Percentiles rank a stretch among this genome's conserved stretches.
These are phyloP conservation scores for Sclerurus mexicanus DNA, from an alignment of 2,113 vertebrate species.

Conservation along the genomic window DNA sequence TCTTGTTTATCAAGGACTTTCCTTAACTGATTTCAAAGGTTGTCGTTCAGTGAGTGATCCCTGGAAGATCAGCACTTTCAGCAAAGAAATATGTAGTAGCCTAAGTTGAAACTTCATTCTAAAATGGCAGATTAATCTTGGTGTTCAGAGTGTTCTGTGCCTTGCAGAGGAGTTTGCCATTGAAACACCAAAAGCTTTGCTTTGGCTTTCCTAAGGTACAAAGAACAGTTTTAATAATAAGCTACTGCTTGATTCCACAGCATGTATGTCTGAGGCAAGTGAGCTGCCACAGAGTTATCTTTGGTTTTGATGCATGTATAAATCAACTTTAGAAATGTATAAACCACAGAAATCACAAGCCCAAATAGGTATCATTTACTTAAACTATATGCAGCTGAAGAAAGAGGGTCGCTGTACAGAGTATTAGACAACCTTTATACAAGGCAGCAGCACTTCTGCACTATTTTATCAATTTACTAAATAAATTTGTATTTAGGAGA, in stretches of 20 bases:
- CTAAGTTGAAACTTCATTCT: not conserved
- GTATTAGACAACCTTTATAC: not conserved
- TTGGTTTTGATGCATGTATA: not conserved
- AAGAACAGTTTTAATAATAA: not conserved
- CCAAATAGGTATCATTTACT: not conserved
- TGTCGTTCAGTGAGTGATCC: not conserved
- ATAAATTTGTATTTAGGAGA: not conserved
- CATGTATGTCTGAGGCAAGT: not conserved
- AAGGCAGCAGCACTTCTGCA: not conserved
- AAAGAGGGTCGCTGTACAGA: not conserved
- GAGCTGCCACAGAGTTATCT: not conserved
- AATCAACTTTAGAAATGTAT: not conserved
- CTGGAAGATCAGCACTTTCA: not conserved
- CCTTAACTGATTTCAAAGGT: conserved; percentile 24
- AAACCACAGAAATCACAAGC: not conserved
- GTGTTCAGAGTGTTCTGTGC: not conserved
- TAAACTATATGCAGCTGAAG: not conserved
- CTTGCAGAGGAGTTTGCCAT: not conserved
- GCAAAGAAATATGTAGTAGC: not conserved
- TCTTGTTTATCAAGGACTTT: not conserved
- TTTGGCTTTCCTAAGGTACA: not conserved
- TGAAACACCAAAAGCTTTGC: not conserved
- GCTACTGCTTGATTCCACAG: not conserved
- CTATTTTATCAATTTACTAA: not conserved
- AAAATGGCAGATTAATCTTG: not conserved